These are phyloP conservation scores for Centroberyx gerrardi DNA, from an alignment of 2,797 vertebrate genomes.

Conservation along the genomic window DNA sequence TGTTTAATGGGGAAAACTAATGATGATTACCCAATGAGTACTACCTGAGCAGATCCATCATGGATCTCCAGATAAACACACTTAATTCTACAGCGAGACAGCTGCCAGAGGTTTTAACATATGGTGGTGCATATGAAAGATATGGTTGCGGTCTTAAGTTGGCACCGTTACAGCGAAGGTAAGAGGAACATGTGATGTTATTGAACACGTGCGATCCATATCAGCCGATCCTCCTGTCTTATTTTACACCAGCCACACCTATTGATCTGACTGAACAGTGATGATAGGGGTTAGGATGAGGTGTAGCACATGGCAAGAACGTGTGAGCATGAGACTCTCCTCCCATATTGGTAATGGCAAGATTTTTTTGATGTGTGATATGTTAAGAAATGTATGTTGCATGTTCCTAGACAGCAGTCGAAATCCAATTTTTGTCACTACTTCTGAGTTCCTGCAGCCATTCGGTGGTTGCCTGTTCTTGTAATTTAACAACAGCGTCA, in stretches of 20 bases:
- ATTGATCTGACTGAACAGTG: not conserved
- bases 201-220: not conserved
- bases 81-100: slow-evolving; percentile 1
- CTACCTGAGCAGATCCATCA: slow-evolving; percentile 27
- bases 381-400: too few relatives aligned
- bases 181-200: not conserved
- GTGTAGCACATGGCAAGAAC: not conserved
- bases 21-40: slow-evolving; percentile 19
- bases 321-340: too few relatives aligned
- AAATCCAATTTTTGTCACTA: too few relatives aligned
- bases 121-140: slow-evolving; percentile 29
- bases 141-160: not conserved
- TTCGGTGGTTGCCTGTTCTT: too few relatives aligned
- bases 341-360: too few relatives aligned
- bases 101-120: slow-evolving; percentile 14
- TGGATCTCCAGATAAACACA: slow-evolving; percentile 10
- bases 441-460: too few relatives aligned
- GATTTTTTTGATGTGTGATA: too few relatives aligned
- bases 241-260: not conserved
- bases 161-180: not conserved
- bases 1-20: slow-evolving; percentile 30
- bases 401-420: too few relatives aligned
- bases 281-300: not conserved
- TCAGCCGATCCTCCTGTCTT: not conserved
- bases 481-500: too few relatives aligned